Base-by-base conservation (phyloP, 2,113 vertebrate genomes). In the Seriola dumerili region DNA sequence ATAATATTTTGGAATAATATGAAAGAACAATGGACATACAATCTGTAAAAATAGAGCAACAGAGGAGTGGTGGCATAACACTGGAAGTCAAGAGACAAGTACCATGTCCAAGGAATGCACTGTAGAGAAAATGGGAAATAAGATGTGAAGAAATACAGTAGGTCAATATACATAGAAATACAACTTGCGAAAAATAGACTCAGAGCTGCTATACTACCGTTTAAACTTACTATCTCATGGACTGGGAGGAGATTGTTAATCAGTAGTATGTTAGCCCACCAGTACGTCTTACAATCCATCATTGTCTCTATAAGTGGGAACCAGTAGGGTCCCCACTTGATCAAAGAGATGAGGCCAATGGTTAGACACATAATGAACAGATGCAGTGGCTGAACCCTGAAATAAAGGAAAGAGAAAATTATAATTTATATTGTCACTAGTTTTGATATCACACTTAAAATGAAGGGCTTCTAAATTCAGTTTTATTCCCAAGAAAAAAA, bases 71-170 rank as follows among this genome's bases (percentile, higher is more conserved):
- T 92, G 63, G 93, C 88, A 19, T 97, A 96, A 87, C 97, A 96
- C 86, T 97, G 97, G 87, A 97, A 96, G 91, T 97, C 97, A 17
- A 91, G 86, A 77, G 96, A 96, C 19, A 97, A 95, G 84, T 97
- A 97, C 96, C 97, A 97, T 0, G 96, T 95, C 96, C 96, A 97
- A 21, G 96, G 95, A 8, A 91, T 95, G 86, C 96, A 97, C 96
- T 97, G 91, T 23, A 85, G 91, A 88, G 54, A 89, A 69, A 82
- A 5, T 44, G 9, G 17, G 14, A 62, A 12, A 82, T 3, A 38
- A 73, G 65, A 59, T n/a, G 16, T 4, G 17, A 64, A 23, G 1
- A 61, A 46, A 29, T 32, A 25, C 13, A n/a, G n/a, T 21, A 17
- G 29, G 46, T 69, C 55, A 75, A 25, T 23, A 36, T 16, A 11